phyloP scores from a whole-genome alignment of 2,888 invertebrate species.

The Syrista parreyssii region DNA sequence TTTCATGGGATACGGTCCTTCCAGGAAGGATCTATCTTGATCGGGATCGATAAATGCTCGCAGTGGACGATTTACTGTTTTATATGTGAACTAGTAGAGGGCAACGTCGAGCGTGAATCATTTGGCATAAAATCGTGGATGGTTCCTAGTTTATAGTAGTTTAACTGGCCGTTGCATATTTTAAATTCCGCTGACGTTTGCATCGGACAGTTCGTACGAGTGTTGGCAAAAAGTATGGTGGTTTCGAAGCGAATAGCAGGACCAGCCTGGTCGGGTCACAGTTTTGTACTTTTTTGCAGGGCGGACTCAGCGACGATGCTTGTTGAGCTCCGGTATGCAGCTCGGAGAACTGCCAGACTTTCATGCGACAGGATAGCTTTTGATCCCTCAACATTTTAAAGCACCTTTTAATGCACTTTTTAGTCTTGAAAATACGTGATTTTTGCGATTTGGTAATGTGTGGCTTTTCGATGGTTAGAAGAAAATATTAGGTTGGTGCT shows the following conservation, averaged over 20 bases:
- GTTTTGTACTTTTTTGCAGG: constrained; percentile 48
- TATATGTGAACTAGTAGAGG: not conserved
- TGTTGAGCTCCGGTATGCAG: constrained; percentile 41
- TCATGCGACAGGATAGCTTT: constrained; percentile 13
- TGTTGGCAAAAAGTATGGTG: constrained; percentile 56
- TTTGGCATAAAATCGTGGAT: not conserved
- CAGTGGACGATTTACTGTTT: not conserved
- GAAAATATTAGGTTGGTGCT: not conserved
- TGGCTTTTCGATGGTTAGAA: not conserved
- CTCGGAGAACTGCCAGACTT: constrained; percentile 24
- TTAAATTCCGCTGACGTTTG: constrained; percentile 60
- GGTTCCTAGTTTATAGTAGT: not conserved
- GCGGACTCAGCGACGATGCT: constrained; percentile 26
- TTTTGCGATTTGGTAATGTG: not conserved
- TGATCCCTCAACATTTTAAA: constrained; percentile 16
- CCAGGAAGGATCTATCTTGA: not conserved
- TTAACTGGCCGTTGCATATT: constrained; percentile 53
- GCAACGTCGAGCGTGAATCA: not conserved
- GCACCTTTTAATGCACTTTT: not conserved
- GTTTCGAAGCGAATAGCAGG: constrained; percentile 49
- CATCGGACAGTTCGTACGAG: constrained; percentile 50
- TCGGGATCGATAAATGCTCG: not conserved
- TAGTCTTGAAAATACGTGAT: not conserved
- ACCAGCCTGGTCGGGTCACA: constrained; percentile 51
- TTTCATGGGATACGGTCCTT: not conserved